Percentiles rank a stretch among this genome's conserved stretches.
Evolutionary conservation across 2,113 vertebrate species (phyloP).

Genomic region (Nannobrachium achirus): DNA sequence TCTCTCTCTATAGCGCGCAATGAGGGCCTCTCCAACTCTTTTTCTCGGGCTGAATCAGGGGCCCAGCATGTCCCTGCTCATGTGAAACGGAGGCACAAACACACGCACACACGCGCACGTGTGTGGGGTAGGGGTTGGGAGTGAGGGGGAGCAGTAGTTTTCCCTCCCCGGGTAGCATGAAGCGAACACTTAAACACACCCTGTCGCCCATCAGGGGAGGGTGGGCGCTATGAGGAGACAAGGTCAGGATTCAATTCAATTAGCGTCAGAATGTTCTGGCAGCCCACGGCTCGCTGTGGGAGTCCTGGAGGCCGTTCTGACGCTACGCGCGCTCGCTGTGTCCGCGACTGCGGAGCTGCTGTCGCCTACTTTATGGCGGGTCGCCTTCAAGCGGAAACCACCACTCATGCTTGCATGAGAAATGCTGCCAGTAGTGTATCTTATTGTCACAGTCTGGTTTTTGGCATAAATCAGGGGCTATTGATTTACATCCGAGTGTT

Average conservation of each 20-base stretch:
- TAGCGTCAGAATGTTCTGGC: constrained; percentile 13
- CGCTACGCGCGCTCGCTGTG: constrained; percentile 18
- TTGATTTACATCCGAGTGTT: too few relatives aligned
- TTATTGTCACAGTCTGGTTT: too few relatives aligned
- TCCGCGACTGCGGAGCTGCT: constrained; percentile 56
- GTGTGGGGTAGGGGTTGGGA: neutral
- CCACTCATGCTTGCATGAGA: constrained; percentile 43
- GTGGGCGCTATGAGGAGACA: constrained; percentile 7
- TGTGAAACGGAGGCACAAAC: neutral
- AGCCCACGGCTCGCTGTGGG: constrained; percentile 24
- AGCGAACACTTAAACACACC: constrained; percentile 54
- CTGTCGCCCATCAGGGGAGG: neutral
- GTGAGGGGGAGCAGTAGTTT: too few relatives aligned
- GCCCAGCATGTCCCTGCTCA: too few relatives aligned
- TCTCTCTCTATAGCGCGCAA: too few relatives aligned
- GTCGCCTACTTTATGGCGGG: constrained; percentile 62
- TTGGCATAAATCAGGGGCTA: too few relatives aligned
- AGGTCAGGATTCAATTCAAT: constrained; percentile 62
- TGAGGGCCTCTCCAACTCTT: too few relatives aligned
- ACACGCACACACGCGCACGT: neutral
- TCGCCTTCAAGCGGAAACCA: constrained; percentile 51
- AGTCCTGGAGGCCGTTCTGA: constrained; percentile 33
- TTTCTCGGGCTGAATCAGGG: too few relatives aligned
- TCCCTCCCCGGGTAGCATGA: constrained; percentile 25
- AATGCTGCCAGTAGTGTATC: constrained; percentile 42